phyloP scores from a whole-genome alignment of 2,113 vertebrate species.

The Etheostoma spectabile region DNA sequence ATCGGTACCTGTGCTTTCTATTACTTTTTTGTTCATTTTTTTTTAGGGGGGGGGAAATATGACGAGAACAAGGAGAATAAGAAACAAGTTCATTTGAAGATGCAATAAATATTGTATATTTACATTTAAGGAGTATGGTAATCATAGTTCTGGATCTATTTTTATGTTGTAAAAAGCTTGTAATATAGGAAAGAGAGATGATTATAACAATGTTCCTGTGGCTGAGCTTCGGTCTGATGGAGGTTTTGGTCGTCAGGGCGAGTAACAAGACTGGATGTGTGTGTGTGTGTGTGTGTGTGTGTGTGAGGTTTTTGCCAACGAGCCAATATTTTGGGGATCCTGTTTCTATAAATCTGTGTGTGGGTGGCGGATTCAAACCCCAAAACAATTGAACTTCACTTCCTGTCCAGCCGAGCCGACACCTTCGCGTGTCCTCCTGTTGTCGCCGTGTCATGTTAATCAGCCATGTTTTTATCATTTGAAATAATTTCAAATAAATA shows the following conservation, averaged over 20 bases:
- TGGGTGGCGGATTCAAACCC: background rate
- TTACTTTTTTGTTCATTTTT: constrained; percentile 58
- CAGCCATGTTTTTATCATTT: constrained; percentile 79
- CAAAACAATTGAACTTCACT: background rate
- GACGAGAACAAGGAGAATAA: constrained; percentile 58
- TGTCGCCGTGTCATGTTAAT: constrained; percentile 79
- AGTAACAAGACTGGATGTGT: constrained; percentile 22
- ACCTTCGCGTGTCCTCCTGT: constrained; percentile 66
- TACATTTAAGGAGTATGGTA: constrained; percentile 82
- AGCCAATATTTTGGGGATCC: constrained; percentile 19
- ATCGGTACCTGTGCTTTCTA: constrained; percentile 75
- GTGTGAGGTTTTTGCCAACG: constrained; percentile 24
- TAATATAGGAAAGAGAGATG: constrained; percentile 80
- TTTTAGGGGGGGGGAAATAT: constrained; percentile 31
- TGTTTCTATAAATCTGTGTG: background rate
- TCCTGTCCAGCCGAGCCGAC: constrained; percentile 51
- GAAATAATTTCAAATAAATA: constrained; percentile 80
- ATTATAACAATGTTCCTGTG: constrained; percentile 59
- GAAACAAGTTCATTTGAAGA: constrained; percentile 76
- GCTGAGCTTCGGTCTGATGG: constrained; percentile 60
- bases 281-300: constrained; percentile 17
- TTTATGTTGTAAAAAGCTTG: constrained; percentile 88
- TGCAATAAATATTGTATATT: constrained; percentile 85
- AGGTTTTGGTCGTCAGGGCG: constrained; percentile 41
- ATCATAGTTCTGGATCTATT: constrained; percentile 87